Conservation (phyloP, 2,113 vertebrate genomes). For the Alligator mississippiensis region DNA sequence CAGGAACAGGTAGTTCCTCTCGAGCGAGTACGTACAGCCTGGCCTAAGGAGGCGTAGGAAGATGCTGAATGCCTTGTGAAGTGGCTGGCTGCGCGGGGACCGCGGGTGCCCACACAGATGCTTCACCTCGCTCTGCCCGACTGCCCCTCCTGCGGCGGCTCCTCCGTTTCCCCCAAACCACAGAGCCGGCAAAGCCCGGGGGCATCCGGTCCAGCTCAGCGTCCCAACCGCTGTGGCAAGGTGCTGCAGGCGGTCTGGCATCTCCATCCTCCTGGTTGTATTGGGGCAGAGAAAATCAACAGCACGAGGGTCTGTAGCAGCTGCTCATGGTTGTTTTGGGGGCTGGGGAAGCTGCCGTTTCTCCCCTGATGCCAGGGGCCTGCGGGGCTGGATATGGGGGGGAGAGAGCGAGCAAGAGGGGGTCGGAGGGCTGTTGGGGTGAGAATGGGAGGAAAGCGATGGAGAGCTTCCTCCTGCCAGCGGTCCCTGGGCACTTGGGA, state of each 20-base stretch:
- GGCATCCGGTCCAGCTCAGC: too few species aligned
- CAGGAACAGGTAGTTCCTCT: accelerated
- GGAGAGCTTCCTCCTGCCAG: too few species aligned
- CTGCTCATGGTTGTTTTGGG: not conserved
- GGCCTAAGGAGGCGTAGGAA: accelerated
- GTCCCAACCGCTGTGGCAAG: too few species aligned
- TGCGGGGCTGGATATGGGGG: not conserved
- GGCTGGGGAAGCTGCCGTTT: too few species aligned
- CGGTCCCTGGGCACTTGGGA: too few species aligned
- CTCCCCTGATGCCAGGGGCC: too few species aligned
- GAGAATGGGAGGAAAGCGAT: not conserved
- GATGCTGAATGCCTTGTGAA: accelerated
- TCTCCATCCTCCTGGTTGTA: too few species aligned
- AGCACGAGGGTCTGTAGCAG: not conserved
- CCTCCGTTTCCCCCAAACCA: not conserved
- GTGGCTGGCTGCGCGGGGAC: not conserved
- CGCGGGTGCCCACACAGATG: accelerated
- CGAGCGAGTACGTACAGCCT: not conserved
- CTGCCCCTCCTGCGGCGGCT: not conserved
- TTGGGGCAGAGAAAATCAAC: not conserved
- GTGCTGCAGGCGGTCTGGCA: too few species aligned
- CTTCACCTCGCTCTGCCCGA: not conserved
- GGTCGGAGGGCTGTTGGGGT: not conserved
- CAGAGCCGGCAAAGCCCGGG: too few species aligned
- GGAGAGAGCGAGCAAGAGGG: accelerated